phyloP scores from a whole-genome alignment of 2,888 invertebrate species.

The Melanostoma scalare region DNA sequence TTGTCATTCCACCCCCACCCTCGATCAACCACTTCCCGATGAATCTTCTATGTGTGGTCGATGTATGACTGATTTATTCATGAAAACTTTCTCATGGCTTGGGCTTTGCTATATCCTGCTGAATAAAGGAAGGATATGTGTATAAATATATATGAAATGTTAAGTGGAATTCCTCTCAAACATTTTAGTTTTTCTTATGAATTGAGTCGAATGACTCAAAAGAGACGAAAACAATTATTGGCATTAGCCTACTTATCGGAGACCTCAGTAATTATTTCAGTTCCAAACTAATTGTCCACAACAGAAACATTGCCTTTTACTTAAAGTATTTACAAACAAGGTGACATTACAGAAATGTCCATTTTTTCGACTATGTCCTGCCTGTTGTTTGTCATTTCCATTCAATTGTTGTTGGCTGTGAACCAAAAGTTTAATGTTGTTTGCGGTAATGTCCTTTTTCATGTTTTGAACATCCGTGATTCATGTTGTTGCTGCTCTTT shows the following conservation, averaged over 20 bases:
- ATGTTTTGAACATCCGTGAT: constrained; percentile 39
- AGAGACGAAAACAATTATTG: constrained; percentile 28
- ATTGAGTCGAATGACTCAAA: constrained; percentile 40
- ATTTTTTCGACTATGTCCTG: constrained; percentile 24
- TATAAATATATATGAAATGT: constrained; percentile 8
- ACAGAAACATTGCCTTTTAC: constrained; percentile 40
- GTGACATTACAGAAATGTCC: constrained; percentile 21
- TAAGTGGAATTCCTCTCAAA: constrained; percentile 9
- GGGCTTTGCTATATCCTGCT: neutral
- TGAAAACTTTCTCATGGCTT: constrained; percentile 30
- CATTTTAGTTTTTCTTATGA: constrained; percentile 2
- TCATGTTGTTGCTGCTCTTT: constrained; percentile 3
- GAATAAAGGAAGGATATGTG: neutral
- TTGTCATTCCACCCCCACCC: constrained; percentile 15
- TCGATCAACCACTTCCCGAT: neutral
- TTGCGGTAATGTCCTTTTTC: constrained; percentile 42
- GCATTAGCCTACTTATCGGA: constrained; percentile 46
- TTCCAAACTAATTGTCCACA: constrained; percentile 61
- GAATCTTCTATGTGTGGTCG: constrained; percentile 25
- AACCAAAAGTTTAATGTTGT: constrained; percentile 56
- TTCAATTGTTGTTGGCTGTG: constrained; percentile 33
- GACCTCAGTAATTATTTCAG: constrained; percentile 33
- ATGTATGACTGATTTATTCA: constrained; percentile 55
- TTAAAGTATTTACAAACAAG: no score
- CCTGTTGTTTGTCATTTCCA: constrained; percentile 15